Evolutionary conservation across 1,140 invertebrate genomes (phyloP).

Genomic region (Psilanteris sp.): DNA sequence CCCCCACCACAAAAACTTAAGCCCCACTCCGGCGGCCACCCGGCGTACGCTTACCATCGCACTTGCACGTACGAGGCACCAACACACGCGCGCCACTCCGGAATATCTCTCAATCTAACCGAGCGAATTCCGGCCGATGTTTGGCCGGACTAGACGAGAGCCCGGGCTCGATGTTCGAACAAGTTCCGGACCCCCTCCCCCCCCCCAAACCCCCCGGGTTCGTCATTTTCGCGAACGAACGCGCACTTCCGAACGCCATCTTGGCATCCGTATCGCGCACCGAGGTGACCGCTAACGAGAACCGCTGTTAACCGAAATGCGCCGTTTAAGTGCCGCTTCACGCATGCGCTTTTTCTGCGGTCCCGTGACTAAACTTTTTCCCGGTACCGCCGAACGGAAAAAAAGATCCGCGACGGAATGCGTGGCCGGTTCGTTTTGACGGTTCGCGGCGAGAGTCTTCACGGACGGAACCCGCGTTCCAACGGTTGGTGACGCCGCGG

Average conservation of each 20-base stretch:
- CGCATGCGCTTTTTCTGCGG: constrained; percentile 54
- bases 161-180: constrained; percentile 37
- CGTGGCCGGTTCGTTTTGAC: constrained; percentile 9
- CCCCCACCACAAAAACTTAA: constrained; percentile 77
- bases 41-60: constrained; percentile 52
- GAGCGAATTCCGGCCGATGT: constrained; percentile 73
- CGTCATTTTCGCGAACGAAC: constrained; percentile 45
- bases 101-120: constrained; percentile 79
- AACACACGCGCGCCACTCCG: constrained; percentile 38
- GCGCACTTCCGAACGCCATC: too few species aligned
- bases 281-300: constrained; percentile 44
- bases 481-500: too few species aligned
- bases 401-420: constrained; percentile 9
- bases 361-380: constrained; percentile 40
- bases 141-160: constrained; percentile 58
- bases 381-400: constrained; percentile 48
- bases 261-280: not conserved
- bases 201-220: constrained; percentile 5
- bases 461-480: too few species aligned
- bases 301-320: constrained; percentile 48
- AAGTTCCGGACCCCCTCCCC: constrained; percentile 25
- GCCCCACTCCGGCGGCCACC: constrained; percentile 63
- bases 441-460: too few species aligned
- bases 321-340: constrained; percentile 58
- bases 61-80: constrained; percentile 39